phyloP scores from a whole-genome alignment of 2,113 vertebrate species.

The Amblyopsis rosae region DNA sequence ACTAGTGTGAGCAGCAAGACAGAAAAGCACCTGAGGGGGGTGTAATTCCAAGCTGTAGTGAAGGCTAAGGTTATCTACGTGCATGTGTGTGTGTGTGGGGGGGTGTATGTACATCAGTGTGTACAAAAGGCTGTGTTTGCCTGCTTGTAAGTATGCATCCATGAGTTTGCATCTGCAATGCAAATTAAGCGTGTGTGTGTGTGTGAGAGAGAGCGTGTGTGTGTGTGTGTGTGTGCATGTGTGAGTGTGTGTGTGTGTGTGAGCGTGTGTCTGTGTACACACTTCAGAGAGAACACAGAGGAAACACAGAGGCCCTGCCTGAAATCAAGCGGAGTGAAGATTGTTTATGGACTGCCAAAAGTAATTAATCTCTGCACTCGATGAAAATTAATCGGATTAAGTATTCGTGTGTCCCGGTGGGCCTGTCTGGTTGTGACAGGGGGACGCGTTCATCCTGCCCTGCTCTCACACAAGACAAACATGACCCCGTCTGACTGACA shows the following conservation, averaged over 20 bases:
- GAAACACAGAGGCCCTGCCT: slow-evolving; percentile 50
- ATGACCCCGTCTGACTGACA: slow-evolving; percentile 38
- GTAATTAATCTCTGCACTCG: slow-evolving; percentile 72
- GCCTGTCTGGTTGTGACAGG: slow-evolving; percentile 42
- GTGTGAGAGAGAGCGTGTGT: slow-evolving; percentile 18
- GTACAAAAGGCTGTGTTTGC: background rate
- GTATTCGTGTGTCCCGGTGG: slow-evolving; percentile 54
- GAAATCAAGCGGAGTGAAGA: slow-evolving; percentile 66
- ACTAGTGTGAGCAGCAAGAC: slow-evolving; percentile 15
- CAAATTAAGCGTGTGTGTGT: background rate
- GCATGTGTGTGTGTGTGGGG: slow-evolving; percentile 5
- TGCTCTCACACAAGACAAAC: slow-evolving; percentile 7
- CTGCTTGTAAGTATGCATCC: too few relatives aligned
- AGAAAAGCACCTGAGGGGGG: slow-evolving; percentile 2
- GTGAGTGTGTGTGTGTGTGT: background rate
- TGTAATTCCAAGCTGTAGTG: slow-evolving; percentile 6
- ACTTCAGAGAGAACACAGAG: slow-evolving; percentile 31
- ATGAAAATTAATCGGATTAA: slow-evolving; percentile 73
- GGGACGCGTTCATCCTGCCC: slow-evolving; percentile 21
- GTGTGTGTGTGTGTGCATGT: slow-evolving; percentile 9
- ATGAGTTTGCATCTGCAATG: background rate
- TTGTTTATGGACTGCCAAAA: slow-evolving; percentile 76
- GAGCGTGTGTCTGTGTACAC: slow-evolving; percentile 22
- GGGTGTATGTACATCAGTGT: slow-evolving; percentile 4
- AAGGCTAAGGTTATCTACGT: slow-evolving; percentile 14